Conservation (phyloP, 2,888 invertebrate genomes). For the Boloria selene region DNA sequence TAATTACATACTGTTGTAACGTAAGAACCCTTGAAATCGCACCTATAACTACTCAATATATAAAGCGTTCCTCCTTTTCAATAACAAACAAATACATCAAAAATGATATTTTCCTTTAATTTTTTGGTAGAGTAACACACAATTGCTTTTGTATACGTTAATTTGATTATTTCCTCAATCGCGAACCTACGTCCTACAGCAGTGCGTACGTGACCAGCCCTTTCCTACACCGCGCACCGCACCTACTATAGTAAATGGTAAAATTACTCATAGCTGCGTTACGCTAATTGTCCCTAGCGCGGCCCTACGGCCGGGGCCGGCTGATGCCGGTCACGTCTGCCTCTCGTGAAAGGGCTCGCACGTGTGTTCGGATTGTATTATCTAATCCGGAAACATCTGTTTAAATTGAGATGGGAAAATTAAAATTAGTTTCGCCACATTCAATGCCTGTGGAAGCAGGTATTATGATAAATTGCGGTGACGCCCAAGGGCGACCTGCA, state of each 20-base stretch:
- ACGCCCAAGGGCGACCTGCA: no score
- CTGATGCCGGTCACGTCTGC: conserved; percentile 27
- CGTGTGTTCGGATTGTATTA: conserved; percentile 9
- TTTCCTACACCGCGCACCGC: conserved; percentile 8
- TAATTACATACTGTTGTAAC: no score
- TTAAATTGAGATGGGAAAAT: not conserved
- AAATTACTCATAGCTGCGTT: conserved; percentile 10
- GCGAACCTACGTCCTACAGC: not conserved
- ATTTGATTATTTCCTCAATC: not conserved
- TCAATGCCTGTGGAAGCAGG: not conserved
- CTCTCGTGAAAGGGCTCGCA: conserved; percentile 24
- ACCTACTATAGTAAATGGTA: conserved; percentile 16
- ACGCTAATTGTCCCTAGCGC: conserved; percentile 10
- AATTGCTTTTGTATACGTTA: not conserved
- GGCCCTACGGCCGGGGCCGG: not conserved
- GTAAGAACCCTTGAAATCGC: no score
- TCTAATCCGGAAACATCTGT: conserved; percentile 15
- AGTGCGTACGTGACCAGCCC: conserved; percentile 19
- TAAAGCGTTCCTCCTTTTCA: no score
- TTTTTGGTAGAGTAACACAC: not conserved
- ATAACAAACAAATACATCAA: no score
- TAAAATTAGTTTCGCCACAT: not conserved
- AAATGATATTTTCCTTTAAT: conserved; percentile 3
- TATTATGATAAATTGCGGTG: not conserved
- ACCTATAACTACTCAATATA: no score